Evolutionary conservation across 2,888 invertebrate genomes (phyloP), one percentile per base, ranked within the genome.

Genomic region (Pachydiplax longipennis): DNA sequence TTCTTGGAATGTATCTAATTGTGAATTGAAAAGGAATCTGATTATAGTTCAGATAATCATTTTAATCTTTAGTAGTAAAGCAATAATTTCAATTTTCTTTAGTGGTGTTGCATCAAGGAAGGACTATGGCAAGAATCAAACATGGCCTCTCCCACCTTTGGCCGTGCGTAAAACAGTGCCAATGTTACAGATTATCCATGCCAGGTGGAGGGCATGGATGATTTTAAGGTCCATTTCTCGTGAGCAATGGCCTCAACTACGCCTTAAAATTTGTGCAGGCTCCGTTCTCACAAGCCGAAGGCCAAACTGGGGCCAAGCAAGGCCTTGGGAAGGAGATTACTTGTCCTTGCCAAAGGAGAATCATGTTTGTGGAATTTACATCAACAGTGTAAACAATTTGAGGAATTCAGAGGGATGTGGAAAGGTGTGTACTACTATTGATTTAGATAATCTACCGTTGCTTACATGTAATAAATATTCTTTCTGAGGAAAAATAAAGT

Each of bases 151-250:
- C 0, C 96, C 97, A 13, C 97, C 98, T 10, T 95, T 96, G 37
- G 95, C 97, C 0, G 95, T 97, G 0, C 95, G 96, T 82, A 94
- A 95, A 25, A 96, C 96, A 1, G 95, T 96, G 22, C 94, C 95
- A 2, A 93, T 95, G 35, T 94, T 97, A 91, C 95, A 95, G 91
- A 94, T 94, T 90, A 95, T 97, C 22, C 97, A 95, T 93, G 95
- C 96, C n/a, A 95, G 97, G 92, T 99, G 99, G 99, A 95, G 98
- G 91, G 99, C 98, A 0, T 96, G 95, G 94, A 97, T 97, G 95
- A 96, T 98, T 90, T 95, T 99, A n/a, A 95, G 95, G 92, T 96
- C 96, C 91, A 96, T 98, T 92, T 98, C 98, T 1, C 94, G 96
- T 91, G 95, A 96, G 58, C 98, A 99, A 93, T 98, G 99, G 98